Base-by-base conservation (phyloP, 2,113 vertebrate species). In the Percopsis transmontana region DNA sequence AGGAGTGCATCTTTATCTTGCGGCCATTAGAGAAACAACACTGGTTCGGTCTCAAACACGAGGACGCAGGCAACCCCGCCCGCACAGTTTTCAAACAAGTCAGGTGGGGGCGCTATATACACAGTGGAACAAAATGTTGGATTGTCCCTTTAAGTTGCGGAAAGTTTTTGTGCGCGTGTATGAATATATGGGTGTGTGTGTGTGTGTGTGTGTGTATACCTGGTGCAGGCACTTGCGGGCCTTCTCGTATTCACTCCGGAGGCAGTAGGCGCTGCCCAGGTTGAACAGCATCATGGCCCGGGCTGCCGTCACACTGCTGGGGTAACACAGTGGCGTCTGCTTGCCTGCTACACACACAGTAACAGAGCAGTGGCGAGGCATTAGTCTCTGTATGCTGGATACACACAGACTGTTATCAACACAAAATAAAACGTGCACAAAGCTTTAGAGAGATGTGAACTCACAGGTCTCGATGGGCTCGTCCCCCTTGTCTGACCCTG, bases 221-320 rank as follows among this genome's bases (percentile, higher is more conserved):
- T 99, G 97, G 80, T 98, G 95, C 45, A 99, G 94, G 82, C 97
- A 99, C 80, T 96, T 98, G 8, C 97, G 94, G 56, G 97, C 97
- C 87, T 99, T 99, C 72, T 99, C 97, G 0, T 97, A 99, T 74
- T 99, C 97, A 23, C 97, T 99, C 76, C 97, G 89, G 79, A 99
- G 79, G 62, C 97, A 99, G 86, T 99, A 98, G 12, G 97, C 96
- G 2, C 96, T 99, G 63, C 97, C 97, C 1, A 99, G 92, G 85
- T 99, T 99, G 81, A 99, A 99, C 0, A 99, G 90, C 96, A 99
- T 98, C 93, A 96, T 97, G 8, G 97, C 95, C 54, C 96, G 89
- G 5, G 97, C 97, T n/a, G 94, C 94, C 1, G 78, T 94, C 85
- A 99, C 95, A 0, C 95, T 97, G 79, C 94, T 99, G 68, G 97